Conservation (phyloP, 2,888 invertebrate species). For the Phytoseiulus persimilis region DNA sequence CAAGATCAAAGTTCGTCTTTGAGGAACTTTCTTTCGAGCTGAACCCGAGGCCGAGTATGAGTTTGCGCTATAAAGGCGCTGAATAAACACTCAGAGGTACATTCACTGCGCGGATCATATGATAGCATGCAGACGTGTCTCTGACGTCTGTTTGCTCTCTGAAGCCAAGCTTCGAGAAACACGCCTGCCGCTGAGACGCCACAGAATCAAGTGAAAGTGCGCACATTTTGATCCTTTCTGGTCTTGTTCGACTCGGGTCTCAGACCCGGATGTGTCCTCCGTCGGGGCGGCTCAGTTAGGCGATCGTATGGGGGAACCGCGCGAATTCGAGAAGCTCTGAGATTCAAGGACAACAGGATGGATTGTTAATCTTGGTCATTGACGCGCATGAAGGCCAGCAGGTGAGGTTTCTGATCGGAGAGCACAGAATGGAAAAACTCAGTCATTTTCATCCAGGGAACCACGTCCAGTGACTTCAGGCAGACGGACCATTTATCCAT, state of each 20-base stretch:
- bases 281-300: no score
- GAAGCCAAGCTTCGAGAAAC: neutral
- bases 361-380: no score
- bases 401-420: neutral
- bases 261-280: no score
- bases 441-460: neutral
- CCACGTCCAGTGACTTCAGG: neutral
- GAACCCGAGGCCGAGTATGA: neutral
- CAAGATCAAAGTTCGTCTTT: slow-evolving; percentile 5
- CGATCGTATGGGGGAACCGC: no score
- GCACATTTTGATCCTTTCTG: no score
- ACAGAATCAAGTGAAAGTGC: no score
- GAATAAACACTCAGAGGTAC: neutral
- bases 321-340: no score
- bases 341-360: no score
- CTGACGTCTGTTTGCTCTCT: neutral
- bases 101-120: neutral
- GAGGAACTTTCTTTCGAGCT: neutral
- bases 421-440: neutral
- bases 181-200: neutral
- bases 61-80: neutral
- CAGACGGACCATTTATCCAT: slow-evolving; percentile 8
- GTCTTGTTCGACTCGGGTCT: no score
- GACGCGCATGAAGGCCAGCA: no score
- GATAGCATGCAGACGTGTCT: neutral